A percentile compares a stretch with the other conserved stretches of the same genome.
These are phyloP conservation scores for Octodon degus DNA, from an alignment of 2,113 vertebrate species.

Conservation along the genomic window DNA sequence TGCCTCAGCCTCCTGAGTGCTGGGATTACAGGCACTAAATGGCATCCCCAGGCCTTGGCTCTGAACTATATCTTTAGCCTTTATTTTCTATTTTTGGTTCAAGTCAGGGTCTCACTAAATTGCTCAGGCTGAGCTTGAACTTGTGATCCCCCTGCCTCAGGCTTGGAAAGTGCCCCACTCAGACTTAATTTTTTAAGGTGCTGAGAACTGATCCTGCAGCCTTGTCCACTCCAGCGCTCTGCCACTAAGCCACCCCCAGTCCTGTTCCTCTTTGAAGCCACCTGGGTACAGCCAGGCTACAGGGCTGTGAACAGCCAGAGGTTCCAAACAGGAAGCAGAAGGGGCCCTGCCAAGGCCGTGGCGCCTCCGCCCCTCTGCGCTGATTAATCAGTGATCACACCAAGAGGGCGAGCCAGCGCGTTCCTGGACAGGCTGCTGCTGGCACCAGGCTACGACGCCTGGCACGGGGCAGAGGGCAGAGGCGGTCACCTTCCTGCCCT, in stretches of 20 bases:
- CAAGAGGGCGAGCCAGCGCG: background rate
- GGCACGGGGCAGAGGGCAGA: background rate
- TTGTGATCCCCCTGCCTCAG: background rate
- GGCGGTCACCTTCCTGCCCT: rapidly evolving
- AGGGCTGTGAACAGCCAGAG: conserved; percentile 58
- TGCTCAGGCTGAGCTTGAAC: background rate
- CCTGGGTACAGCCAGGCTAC: background rate
- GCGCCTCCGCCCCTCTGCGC: background rate
- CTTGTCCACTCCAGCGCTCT: background rate
- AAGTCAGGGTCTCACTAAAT: background rate
- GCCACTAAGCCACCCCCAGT: background rate
- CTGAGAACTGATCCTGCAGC: background rate
- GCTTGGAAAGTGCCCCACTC: too few species aligned
- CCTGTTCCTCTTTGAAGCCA: background rate
- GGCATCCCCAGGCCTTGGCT: background rate
- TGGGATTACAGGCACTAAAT: background rate
- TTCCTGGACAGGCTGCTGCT: background rate
- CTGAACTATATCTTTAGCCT: background rate
- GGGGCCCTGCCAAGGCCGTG: background rate
- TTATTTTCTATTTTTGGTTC: background rate
- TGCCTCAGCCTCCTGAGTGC: background rate
- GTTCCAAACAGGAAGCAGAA: conserved; percentile 55
- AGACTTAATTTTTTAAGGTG: too few species aligned
- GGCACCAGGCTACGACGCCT: rapidly evolving
- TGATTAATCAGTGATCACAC: background rate